Percentiles rank a stretch among this genome's conserved stretches.
Conservation (phyloP, 64 coral and sea anemone species). For the Porites lutea region DNA sequence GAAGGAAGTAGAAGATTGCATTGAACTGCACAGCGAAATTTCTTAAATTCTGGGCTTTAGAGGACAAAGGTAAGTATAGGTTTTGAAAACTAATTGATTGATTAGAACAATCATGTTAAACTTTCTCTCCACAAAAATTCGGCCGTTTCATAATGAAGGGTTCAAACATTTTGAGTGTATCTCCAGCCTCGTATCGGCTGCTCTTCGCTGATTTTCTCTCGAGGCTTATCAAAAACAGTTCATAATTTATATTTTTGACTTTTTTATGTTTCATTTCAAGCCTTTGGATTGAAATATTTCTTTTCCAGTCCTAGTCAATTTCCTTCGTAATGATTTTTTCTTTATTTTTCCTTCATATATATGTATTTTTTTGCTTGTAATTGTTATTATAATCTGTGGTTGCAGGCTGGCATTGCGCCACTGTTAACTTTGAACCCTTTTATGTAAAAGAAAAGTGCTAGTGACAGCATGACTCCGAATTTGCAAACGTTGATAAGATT, state of each 20-base stretch:
- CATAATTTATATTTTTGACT: neutral
- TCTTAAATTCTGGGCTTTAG: too few species aligned
- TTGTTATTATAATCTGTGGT: neutral
- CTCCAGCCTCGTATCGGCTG: neutral
- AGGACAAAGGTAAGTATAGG: too few species aligned
- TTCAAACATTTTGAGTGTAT: too few species aligned
- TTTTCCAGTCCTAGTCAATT: neutral
- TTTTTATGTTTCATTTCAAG: too few species aligned
- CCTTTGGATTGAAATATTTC: neutral
- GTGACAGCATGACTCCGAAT: conserved; percentile 7
- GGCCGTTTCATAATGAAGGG: too few species aligned
- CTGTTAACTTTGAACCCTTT: neutral
- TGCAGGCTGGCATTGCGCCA: neutral
- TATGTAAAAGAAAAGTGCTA: neutral
- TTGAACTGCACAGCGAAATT: too few species aligned
- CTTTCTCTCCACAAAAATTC: too few species aligned
- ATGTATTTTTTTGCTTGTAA: neutral
- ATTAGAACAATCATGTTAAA: too few species aligned
- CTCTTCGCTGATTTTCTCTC: neutral
- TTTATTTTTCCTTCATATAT: neutral
- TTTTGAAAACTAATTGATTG: too few species aligned
- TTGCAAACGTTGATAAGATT: conserved; percentile 1
- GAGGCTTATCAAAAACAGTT: too few species aligned
- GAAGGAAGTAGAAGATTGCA: too few species aligned
- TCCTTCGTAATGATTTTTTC: neutral